Base-by-base conservation (phyloP, 2,888 invertebrate species). In the Anthophora plumipes region DNA sequence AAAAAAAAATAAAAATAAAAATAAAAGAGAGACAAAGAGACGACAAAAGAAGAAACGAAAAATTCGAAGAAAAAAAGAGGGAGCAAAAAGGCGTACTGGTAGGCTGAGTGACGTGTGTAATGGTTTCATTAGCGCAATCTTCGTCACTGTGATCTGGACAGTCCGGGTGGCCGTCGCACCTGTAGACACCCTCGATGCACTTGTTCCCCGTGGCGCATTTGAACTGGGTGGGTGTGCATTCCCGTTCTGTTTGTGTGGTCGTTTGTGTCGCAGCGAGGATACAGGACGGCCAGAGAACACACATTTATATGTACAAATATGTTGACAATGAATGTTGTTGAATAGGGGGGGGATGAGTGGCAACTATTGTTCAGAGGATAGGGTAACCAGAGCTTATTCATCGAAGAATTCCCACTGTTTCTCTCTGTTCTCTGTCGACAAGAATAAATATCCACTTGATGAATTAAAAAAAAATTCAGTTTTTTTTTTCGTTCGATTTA, bases 121-220 rank as follows among this genome's bases (percentile, higher is more conserved):
- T 88, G 76, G 90, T 92, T 89, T 90, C 89, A 84, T 91, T 92
- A 84, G 88, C 80, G 89, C 93, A 91, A 78, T 91, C 90, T 91
- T 95, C 95, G 88, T 95, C 95, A 88, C 94, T 94, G 78, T 91
- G 91, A 92, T 95, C 95, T 60, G 93, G 91, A 91, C 95, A 96
- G 91, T 96, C 95, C 80, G 92, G 90, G 82, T 91, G 91, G 83
- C 94, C 94, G 92, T 96, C 94, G 91, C 96, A 95, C 85, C 93
- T 92, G 89, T 94, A 94, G 90, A 91, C 85, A 74, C 90, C 90
- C 88, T 93, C 93, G 91, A 95, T 94, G 92, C 95, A 95, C 84
- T 92, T 93, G 87, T 93, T 94, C 82, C 94, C 94, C 87, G 94
- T 94, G 84, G 91, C 91, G 93, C 95, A 95, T 89, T 93, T 94